Base-by-base conservation (phyloP, 2,888 invertebrate genomes). In the Eilema sororculum region DNA sequence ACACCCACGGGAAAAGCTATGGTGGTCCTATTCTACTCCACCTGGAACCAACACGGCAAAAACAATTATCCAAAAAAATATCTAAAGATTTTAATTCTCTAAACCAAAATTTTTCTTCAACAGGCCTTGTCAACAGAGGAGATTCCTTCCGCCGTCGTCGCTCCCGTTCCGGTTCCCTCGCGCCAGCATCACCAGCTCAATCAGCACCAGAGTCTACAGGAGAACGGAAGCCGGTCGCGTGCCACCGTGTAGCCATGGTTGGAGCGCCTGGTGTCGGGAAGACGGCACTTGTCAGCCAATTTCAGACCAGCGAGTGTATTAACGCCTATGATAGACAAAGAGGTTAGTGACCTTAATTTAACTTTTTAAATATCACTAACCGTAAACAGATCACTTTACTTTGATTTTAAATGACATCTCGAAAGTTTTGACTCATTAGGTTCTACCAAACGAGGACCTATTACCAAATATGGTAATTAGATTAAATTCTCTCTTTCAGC, bases 271-370 rank as follows among this genome's bases (percentile, higher is more conserved):
- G 98, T 0, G 98, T 98, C 57, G 98, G 98, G 67, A 98, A 98
- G 92, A 97, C 98, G 0, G 97, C 98, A 0, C 96, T 98, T 12
- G 96, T 98, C 89, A 97, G 97, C 85, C 98, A 98, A 93, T 98
- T 99, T 87, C 98, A 98, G 96, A 98, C 99, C 72, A 98, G 98
- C 81, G 99, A 99, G 89, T 98, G 98, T 90, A 98, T 98, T 87
- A 98, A 99, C 89, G 98, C 98, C 41, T 99, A 99, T 90, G 98
- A 99, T 86, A 96, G 98, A 86, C 98, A 97, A 81, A 96, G 97
- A 95, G 98, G 98, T 93, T 16, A 81, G 90, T 86, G n/a, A n/a
- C n/a, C n/a, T 30, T 28, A 59, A 8, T n/a, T 9, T 0, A 16
- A 9, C 20, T 16, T 12, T 30, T 60, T 62, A 24, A 33, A 37